These are phyloP conservation scores for Margaritifera margaritifera DNA, from an alignment of 2,888 invertebrate genomes.

Conservation along the genomic window DNA sequence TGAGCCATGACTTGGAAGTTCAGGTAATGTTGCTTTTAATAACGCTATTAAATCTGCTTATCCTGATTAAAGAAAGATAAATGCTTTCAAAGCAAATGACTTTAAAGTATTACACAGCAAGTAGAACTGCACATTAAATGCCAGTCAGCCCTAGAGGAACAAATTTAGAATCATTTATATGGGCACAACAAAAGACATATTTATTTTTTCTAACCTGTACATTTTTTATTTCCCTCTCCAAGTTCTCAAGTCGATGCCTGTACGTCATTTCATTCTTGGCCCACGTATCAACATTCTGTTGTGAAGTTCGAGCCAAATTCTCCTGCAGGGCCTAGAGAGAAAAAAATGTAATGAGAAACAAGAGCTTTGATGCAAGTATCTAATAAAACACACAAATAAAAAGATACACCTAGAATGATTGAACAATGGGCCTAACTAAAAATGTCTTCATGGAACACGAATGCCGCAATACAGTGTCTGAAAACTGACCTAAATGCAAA, in stretches of 20 bases:
- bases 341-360: background rate
- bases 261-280: constrained; percentile 57
- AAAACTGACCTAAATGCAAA: too few relatives aligned
- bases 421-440: too few relatives aligned
- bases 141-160: too few relatives aligned
- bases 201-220: constrained; percentile 40
- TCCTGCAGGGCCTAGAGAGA: constrained; percentile 55
- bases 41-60: background rate
- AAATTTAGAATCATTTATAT: background rate
- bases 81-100: background rate
- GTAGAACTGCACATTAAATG: too few relatives aligned
- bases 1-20: too few relatives aligned
- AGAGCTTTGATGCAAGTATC: too few relatives aligned
- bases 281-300: constrained; percentile 58
- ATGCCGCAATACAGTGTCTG: too few relatives aligned
- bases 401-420: too few relatives aligned
- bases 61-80: background rate
- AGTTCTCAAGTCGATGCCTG: constrained; percentile 51
- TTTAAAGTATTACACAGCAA: background rate
- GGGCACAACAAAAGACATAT: background rate
- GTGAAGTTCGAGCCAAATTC: constrained; percentile 57
- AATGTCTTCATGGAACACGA: too few relatives aligned
- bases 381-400: too few relatives aligned
- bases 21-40: too few relatives aligned
- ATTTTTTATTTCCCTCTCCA: constrained; percentile 54